Evolutionary conservation across 2,888 invertebrate species (phyloP).

Genomic region (Druceiella hillmani): DNA sequence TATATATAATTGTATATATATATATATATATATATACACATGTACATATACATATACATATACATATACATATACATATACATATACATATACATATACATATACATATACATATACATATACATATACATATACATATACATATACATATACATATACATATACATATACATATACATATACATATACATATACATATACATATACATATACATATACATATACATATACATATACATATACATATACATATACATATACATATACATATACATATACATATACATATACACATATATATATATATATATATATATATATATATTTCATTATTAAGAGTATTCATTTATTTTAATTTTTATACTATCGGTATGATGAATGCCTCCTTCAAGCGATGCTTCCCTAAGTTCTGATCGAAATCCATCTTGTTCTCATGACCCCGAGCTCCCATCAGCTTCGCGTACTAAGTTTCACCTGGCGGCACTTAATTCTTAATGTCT

Average conservation of each 20-base stretch:
- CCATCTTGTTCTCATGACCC: too few relatives aligned
- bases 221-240: constrained; percentile 11
- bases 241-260: constrained; percentile 10
- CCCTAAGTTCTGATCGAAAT: too few relatives aligned
- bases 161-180: neutral
- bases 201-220: constrained; percentile 6
- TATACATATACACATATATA: constrained; percentile 8
- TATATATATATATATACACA: neutral
- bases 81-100: neutral
- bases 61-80: neutral
- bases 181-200: neutral
- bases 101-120: neutral
- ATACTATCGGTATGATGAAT: too few relatives aligned
- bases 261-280: constrained; percentile 4
- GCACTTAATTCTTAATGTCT: too few relatives aligned
- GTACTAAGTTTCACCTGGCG: too few relatives aligned
- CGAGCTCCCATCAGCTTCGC: too few relatives aligned
- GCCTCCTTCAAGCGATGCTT: too few relatives aligned
- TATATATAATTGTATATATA: neutral
- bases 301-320: constrained; percentile 10
- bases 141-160: neutral
- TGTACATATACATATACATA: neutral
- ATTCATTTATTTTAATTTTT: neutral
- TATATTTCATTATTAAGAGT: constrained; percentile 5
- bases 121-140: neutral